These are phyloP conservation scores for Anguilla rostrata DNA, from an alignment of 2,113 vertebrate species.

Conservation along the genomic window DNA sequence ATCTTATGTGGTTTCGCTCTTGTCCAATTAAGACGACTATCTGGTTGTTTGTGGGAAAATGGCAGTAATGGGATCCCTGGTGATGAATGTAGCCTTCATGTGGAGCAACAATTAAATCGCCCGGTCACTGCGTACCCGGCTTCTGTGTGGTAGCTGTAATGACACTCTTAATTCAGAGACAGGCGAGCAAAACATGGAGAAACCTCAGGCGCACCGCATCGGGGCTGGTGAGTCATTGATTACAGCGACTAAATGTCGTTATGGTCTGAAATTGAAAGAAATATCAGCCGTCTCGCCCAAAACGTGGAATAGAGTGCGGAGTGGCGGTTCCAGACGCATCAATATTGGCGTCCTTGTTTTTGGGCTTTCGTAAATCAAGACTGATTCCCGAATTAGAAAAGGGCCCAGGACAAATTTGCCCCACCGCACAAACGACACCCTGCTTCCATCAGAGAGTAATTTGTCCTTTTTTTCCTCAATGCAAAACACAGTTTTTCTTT, in stretches of 20 bases:
- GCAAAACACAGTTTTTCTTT: background rate
- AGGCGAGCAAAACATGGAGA: background rate
- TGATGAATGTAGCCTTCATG: slow-evolving; percentile 31
- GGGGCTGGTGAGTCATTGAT: slow-evolving; percentile 28
- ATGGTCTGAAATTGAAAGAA: slow-evolving; percentile 29
- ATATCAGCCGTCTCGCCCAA: slow-evolving; percentile 27
- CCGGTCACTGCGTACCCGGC: slow-evolving; percentile 23
- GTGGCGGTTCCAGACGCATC: slow-evolving; percentile 42
- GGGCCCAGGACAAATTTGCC: background rate
- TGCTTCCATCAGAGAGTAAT: slow-evolving; percentile 17
- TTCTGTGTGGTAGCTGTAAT: slow-evolving; percentile 33
- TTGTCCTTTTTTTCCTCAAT: background rate
- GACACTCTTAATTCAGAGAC: slow-evolving; percentile 29
- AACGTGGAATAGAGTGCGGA: slow-evolving; percentile 34
- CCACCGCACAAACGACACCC: slow-evolving; percentile 29
- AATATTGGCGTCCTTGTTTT: slow-evolving; percentile 42
- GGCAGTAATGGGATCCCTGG: slow-evolving; percentile 25
- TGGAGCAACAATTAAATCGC: slow-evolving; percentile 29
- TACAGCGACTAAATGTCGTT: slow-evolving; percentile 38
- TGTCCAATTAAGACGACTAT: slow-evolving; percentile 45
- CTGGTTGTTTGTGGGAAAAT: slow-evolving; percentile 21
- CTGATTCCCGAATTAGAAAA: slow-evolving; percentile 42
- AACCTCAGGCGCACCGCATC: slow-evolving; percentile 35
- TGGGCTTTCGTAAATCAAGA: slow-evolving; percentile 42
- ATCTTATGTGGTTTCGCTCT: slow-evolving; percentile 26